Percentiles rank a stretch among this genome's conserved stretches.
Evolutionary conservation across 1,140 invertebrate genomes (phyloP).

Genomic region (Platorchestia sp.): DNA sequence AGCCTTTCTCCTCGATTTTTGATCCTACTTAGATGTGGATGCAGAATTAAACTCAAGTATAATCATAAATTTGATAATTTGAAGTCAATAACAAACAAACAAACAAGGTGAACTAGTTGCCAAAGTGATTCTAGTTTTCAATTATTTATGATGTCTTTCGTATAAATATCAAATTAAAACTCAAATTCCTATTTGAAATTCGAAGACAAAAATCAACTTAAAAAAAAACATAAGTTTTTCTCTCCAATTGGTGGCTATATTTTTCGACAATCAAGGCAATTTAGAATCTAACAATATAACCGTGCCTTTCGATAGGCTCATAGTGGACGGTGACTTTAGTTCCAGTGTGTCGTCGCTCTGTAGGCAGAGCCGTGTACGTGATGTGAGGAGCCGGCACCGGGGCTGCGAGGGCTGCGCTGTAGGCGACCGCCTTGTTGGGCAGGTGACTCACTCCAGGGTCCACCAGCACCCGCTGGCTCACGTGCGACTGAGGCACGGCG

Average conservation of each 20-base stretch:
- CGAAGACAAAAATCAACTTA: background rate
- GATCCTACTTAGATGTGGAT: too few relatives aligned
- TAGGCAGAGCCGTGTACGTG: background rate
- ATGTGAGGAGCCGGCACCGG: background rate
- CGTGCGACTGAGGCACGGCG: constrained; percentile 22
- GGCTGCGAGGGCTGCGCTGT: background rate
- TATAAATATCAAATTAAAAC: too few relatives aligned
- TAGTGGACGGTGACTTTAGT: constrained; percentile 40
- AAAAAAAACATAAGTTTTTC: background rate
- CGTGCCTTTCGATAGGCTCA: constrained; percentile 31
- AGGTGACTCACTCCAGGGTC: constrained; percentile 26
- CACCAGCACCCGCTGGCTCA: constrained; percentile 20
- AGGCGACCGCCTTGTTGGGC: background rate
- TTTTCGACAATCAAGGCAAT: background rate
- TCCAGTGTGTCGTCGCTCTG: background rate
- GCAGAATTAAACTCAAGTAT: too few relatives aligned
- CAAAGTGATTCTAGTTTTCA: too few relatives aligned
- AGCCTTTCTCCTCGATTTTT: too few relatives aligned
- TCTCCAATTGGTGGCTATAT: too few relatives aligned
- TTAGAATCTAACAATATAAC: constrained; percentile 21
- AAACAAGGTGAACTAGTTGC: too few relatives aligned
- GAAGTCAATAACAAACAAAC: too few relatives aligned
- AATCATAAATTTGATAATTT: too few relatives aligned
- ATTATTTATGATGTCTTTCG: too few relatives aligned
- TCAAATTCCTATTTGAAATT: too few relatives aligned